Percentiles rank a stretch among this genome's conserved stretches.
Conservation (phyloP, 2,113 vertebrate species). For the Sinocyclocheilus anophthalmus region DNA sequence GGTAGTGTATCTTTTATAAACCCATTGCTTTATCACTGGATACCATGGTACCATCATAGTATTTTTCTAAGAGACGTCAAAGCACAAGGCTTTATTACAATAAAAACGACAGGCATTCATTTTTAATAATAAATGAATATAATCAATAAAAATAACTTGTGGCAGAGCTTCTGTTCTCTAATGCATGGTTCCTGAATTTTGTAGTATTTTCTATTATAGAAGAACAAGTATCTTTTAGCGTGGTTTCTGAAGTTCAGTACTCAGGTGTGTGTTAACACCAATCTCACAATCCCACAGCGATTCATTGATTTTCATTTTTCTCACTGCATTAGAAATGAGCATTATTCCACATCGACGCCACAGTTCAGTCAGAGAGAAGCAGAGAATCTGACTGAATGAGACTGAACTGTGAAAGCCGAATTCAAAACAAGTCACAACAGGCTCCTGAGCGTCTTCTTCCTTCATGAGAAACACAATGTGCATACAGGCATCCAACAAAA, state of each 20-base stretch:
- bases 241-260: not conserved
- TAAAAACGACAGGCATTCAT: not conserved
- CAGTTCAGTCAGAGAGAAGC: not conserved
- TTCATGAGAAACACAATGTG: not conserved
- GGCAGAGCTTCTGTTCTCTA: not conserved
- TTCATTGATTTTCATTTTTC: slow-evolving; percentile 6
- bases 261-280: slow-evolving; percentile 5
- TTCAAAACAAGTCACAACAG: slow-evolving; percentile 22
- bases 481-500: not conserved
- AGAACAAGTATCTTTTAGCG: not conserved
- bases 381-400: not conserved
- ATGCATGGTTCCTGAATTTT: not conserved
- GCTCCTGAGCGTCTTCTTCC: not conserved
- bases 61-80: not conserved
- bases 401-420: not conserved
- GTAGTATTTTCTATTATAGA: not conserved
- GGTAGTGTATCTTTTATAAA: not conserved
- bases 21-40: not conserved
- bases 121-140: not conserved
- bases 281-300: not conserved
- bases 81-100: not conserved
- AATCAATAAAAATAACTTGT: not conserved
- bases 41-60: not conserved
- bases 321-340: slow-evolving; percentile 2
- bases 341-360: not conserved